These are phyloP conservation scores for Probaryconus sp. DNA, from an alignment of 1,140 invertebrate species.

Conservation along the genomic window DNA sequence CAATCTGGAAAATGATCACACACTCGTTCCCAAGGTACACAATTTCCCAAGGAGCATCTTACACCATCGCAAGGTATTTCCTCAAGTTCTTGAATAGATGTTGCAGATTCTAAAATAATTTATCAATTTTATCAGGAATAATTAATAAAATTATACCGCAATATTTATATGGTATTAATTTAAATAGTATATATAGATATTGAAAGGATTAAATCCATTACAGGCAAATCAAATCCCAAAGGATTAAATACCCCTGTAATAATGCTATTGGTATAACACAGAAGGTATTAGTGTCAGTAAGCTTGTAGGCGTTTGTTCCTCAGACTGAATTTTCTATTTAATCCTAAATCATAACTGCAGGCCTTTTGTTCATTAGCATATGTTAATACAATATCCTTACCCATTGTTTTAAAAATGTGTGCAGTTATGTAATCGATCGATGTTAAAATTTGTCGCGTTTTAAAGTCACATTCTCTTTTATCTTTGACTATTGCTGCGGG, in stretches of 20 bases:
- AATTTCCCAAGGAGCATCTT: slow-evolving; percentile 85
- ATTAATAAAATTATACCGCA: slow-evolving; percentile 2
- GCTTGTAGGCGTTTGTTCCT: no score
- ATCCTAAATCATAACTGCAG: no score
- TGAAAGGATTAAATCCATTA: no score
- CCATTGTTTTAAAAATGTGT: slow-evolving; percentile 74
- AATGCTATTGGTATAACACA: no score
- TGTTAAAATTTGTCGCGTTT: slow-evolving; percentile 69
- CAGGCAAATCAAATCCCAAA: no score
- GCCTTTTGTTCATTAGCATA: no score
- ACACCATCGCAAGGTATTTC: slow-evolving; percentile 78
- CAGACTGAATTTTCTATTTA: no score
- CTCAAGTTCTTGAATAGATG: slow-evolving; percentile 42
- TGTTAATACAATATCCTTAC: slow-evolving; percentile 63
- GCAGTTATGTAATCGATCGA: slow-evolving; percentile 78
- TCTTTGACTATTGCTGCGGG: slow-evolving; percentile 81
- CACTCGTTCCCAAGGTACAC: slow-evolving; percentile 80
- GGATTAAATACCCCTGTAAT: no score
- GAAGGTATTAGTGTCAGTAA: no score
- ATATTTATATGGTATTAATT: no score
- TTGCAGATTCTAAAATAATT: neutral
- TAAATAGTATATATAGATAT: no score
- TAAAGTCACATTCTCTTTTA: slow-evolving; percentile 78
- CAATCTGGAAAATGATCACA: slow-evolving; percentile 87
- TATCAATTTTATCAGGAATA: neutral